phyloP scores from a whole-genome alignment of 1,140 invertebrate genomes.

The Harpegnathos saltator region DNA sequence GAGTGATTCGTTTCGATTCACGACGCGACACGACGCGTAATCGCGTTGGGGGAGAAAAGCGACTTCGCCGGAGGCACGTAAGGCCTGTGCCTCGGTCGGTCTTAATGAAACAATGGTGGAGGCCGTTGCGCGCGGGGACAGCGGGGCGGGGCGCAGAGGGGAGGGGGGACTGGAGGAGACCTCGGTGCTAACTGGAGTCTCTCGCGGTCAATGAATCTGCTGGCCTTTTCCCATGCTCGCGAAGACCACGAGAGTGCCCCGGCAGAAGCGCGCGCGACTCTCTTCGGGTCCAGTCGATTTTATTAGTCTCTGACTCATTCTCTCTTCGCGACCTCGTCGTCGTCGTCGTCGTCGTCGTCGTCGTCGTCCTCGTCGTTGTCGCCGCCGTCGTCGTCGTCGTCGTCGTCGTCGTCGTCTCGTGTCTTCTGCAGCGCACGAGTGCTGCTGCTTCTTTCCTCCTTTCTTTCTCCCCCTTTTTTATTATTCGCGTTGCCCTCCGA shows the following conservation, averaged over 20 bases:
- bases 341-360: conserved; percentile 12
- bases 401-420: conserved; percentile 8
- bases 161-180: conserved; percentile 45
- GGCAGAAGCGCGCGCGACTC: conserved; percentile 40
- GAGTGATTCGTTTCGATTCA: conserved; percentile 54
- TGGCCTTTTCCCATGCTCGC: conserved; percentile 81
- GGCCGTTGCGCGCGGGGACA: conserved; percentile 16
- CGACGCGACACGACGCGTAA: conserved; percentile 17
- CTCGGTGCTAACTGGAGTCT: conserved; percentile 71
- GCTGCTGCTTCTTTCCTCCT: background rate
- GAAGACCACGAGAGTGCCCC: conserved; percentile 66
- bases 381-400: background rate
- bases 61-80: conserved; percentile 60
- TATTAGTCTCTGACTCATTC: conserved; percentile 80
- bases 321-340: conserved; percentile 42
- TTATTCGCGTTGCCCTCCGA: conserved; percentile 15
- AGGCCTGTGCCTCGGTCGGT: conserved; percentile 52
- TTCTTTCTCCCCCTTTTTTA: background rate
- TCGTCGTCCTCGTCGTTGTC: background rate
- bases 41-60: conserved; percentile 50
- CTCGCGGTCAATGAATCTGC: conserved; percentile 80
- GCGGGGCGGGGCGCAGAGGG: background rate
- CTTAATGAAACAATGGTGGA: conserved; percentile 77
- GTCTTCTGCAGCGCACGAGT: too few relatives aligned
- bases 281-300: conserved; percentile 74